Conservation (phyloP, 2,888 invertebrate genomes). For the Macaria liturata region DNA sequence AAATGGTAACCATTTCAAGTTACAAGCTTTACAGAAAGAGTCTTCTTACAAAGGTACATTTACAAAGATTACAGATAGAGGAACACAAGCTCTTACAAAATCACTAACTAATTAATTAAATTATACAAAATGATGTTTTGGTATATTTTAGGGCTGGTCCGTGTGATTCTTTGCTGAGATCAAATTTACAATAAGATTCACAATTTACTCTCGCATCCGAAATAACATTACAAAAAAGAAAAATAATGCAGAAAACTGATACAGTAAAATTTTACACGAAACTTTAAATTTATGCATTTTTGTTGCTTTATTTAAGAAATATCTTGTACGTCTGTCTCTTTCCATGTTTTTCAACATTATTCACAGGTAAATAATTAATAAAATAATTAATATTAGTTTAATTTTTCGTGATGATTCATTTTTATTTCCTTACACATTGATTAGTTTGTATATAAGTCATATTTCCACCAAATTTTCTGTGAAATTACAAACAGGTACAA, state of each 20-base stretch:
- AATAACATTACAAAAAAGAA: background rate
- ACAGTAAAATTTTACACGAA: too few species aligned
- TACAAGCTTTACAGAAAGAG: constrained; percentile 24
- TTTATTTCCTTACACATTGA: too few species aligned
- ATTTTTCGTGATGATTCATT: too few species aligned
- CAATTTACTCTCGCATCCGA: constrained; percentile 37
- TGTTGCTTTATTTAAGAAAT: too few species aligned
- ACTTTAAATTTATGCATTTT: too few species aligned
- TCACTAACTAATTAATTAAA: constrained; percentile 32
- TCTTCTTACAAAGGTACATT: constrained; percentile 45
- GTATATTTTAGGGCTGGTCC: constrained; percentile 63
- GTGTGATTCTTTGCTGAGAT: constrained; percentile 67
- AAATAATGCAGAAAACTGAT: too few species aligned
- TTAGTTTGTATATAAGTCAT: too few species aligned
- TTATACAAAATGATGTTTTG: constrained; percentile 76
- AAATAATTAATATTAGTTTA: too few species aligned
- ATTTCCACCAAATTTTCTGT: constrained; percentile 5
- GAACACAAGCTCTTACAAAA: constrained; percentile 70
- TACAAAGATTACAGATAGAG: constrained; percentile 63
- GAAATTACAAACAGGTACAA: constrained; percentile 6
- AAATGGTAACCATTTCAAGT: constrained; percentile 30
- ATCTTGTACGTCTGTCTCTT: too few species aligned
- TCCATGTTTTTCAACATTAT: too few species aligned
- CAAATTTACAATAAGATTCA: constrained; percentile 65
- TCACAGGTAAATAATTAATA: too few species aligned